Percentiles rank a stretch among this genome's conserved stretches.
Evolutionary conservation across 2,113 vertebrate genomes (phyloP).

Genomic region (Struthio camelus): DNA sequence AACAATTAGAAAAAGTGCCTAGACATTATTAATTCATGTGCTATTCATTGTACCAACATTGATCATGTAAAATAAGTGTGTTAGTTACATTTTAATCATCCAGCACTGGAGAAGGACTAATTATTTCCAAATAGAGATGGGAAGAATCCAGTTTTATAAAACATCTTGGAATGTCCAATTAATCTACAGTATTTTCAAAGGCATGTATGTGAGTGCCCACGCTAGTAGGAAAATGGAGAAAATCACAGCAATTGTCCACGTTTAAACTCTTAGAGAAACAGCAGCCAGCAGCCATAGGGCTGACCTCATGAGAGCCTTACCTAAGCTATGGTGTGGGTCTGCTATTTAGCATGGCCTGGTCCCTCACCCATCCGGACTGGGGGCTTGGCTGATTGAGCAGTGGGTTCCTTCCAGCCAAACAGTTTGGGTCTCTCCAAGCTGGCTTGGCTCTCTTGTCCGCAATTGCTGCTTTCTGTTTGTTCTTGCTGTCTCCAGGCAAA

Average conservation of each 20-base stretch:
- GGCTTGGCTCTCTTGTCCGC: accelerated
- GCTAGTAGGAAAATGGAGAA: not conserved
- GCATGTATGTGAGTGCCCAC: not conserved
- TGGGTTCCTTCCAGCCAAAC: not conserved
- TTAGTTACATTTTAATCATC: slow-evolving; percentile 65
- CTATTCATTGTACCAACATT: slow-evolving; percentile 60
- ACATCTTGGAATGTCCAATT: not conserved
- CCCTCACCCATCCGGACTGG: not conserved
- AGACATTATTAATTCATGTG: slow-evolving; percentile 65
- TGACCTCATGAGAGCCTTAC: not conserved
- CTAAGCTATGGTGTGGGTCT: not conserved
- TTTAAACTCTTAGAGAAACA: not conserved
- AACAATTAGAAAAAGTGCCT: slow-evolving; percentile 70
- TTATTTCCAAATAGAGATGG: slow-evolving; percentile 43
- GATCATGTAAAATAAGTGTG: slow-evolving; percentile 62
- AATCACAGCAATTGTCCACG: not conserved
- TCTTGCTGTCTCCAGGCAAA: not conserved
- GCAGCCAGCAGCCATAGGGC: accelerated
- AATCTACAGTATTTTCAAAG: not conserved
- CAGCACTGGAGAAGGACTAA: slow-evolving; percentile 47
- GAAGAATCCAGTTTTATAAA: not conserved
- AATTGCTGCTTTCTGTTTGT: not conserved
- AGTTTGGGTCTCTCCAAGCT: not conserved
- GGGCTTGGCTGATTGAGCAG: not conserved
- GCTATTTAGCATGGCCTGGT: accelerated